A percentile compares a stretch with the other conserved stretches of the same genome.
Conservation (phyloP, 1,140 invertebrate genomes). For the Meloidogyne exigua region DNA sequence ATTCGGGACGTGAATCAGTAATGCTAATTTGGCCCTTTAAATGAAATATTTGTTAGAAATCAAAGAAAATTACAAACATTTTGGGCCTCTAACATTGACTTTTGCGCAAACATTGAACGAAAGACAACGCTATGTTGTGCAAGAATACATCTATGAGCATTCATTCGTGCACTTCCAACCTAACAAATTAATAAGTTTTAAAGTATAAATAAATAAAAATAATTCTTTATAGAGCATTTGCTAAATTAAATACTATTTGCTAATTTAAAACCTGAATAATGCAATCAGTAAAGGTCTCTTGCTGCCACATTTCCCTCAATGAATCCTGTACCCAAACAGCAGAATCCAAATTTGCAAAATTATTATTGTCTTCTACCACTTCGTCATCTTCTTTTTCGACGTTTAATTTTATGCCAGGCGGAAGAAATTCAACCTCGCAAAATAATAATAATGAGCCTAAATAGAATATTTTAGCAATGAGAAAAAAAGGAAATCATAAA, state of each 20-base stretch:
- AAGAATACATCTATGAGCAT: slow-evolving; percentile 58
- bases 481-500: no score
- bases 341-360: slow-evolving; percentile 31
- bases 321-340: slow-evolving; percentile 32
- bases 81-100: slow-evolving; percentile 56
- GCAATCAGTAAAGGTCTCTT: slow-evolving; percentile 55
- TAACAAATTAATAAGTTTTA: neutral
- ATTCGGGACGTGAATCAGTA: slow-evolving; percentile 52
- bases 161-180: slow-evolving; percentile 23
- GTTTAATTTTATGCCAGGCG: slow-evolving; percentile 55
- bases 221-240: no score
- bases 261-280: slow-evolving; percentile 30
- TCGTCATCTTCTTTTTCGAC: slow-evolving; percentile 58
- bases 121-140: slow-evolving; percentile 59
- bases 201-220: neutral
- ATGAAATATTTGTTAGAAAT: neutral
- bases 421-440: slow-evolving; percentile 59
- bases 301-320: slow-evolving; percentile 51
- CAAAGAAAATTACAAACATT: slow-evolving; percentile 17
- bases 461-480: neutral
- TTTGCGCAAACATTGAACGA: slow-evolving; percentile 56
- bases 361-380: slow-evolving; percentile 30
- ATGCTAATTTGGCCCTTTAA: slow-evolving; percentile 47
- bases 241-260: neutral
- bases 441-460: slow-evolving; percentile 48